Percentiles rank a stretch among this genome's conserved stretches.
These are phyloP conservation scores for Ligdia adustata DNA, from an alignment of 2,888 invertebrate genomes.

Conservation along the genomic window DNA sequence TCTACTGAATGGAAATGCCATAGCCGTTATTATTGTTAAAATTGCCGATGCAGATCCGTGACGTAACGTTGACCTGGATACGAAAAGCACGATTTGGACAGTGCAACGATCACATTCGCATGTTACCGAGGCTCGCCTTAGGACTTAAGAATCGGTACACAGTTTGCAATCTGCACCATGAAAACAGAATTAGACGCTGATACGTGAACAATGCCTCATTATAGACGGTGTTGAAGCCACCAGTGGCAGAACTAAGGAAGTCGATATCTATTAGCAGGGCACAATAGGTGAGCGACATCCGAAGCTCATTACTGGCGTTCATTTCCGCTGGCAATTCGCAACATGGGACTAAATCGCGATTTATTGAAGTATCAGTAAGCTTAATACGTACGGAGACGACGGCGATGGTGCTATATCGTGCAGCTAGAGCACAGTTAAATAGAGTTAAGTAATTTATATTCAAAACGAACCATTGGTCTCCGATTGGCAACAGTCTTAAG, in stretches of 20 bases:
- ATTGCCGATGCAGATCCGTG: constrained; percentile 62
- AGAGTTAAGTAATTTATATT: constrained; percentile 15
- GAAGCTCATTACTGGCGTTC: constrained; percentile 81
- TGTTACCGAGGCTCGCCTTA: constrained; percentile 34
- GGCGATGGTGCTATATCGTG: constrained; percentile 15
- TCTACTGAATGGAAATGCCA: constrained; percentile 49
- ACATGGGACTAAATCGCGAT: constrained; percentile 66
- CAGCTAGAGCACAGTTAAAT: constrained; percentile 15
- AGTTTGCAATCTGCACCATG: constrained; percentile 57
- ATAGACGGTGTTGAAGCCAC: constrained; percentile 66
- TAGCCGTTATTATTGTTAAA: constrained; percentile 59
- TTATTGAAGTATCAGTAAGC: constrained; percentile 55
- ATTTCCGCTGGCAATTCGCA: constrained; percentile 79
- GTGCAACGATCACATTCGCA: constrained; percentile 34
- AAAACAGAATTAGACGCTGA: constrained; percentile 67
- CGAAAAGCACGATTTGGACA: constrained; percentile 19
- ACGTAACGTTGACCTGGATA: constrained; percentile 61
- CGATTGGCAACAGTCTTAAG: constrained; percentile 1
- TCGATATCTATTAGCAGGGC: constrained; percentile 81
- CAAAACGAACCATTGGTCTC: constrained; percentile 2
- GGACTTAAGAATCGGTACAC: constrained; percentile 58
- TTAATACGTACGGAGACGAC: constrained; percentile 40
- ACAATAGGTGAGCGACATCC: constrained; percentile 84
- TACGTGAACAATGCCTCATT: constrained; percentile 79
- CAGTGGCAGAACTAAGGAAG: constrained; percentile 76